Evolutionary conservation across 2,113 vertebrate genomes (phyloP).

Genomic region (Passer domesticus): DNA sequence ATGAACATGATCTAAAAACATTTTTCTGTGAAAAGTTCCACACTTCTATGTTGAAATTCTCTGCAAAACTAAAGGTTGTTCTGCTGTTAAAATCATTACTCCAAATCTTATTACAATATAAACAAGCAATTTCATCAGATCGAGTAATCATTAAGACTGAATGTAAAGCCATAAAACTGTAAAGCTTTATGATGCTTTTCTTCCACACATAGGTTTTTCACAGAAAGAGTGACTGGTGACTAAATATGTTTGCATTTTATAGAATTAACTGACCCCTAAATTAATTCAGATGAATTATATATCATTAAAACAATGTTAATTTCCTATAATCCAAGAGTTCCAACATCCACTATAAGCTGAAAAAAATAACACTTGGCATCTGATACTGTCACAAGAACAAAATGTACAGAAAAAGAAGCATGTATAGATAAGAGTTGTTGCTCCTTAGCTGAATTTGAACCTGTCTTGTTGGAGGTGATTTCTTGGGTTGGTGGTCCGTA

Average conservation of each 20-base stretch:
- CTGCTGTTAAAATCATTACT: background rate
- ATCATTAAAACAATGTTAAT: background rate
- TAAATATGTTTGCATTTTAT: background rate
- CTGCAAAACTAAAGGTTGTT: background rate
- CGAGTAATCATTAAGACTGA: background rate
- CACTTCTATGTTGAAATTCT: background rate
- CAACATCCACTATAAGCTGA: background rate
- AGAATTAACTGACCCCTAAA: background rate
- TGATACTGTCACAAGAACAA: background rate
- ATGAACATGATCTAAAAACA: background rate
- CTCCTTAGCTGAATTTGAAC: background rate
- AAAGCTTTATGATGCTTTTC: background rate
- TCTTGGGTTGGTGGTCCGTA: background rate
- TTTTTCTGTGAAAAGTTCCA: background rate
- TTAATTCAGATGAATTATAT: background rate
- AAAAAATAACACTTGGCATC: background rate
- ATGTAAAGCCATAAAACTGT: background rate
- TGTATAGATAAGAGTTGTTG: background rate
- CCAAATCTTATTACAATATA: background rate
- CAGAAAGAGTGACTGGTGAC: background rate
- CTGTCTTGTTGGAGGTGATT: background rate
- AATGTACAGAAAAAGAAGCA: background rate
- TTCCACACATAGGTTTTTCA: background rate
- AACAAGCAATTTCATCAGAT: background rate
- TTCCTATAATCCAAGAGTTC: background rate